phyloP scores from a whole-genome alignment of 2,888 invertebrate species.

The Eretmocerus hayati region DNA sequence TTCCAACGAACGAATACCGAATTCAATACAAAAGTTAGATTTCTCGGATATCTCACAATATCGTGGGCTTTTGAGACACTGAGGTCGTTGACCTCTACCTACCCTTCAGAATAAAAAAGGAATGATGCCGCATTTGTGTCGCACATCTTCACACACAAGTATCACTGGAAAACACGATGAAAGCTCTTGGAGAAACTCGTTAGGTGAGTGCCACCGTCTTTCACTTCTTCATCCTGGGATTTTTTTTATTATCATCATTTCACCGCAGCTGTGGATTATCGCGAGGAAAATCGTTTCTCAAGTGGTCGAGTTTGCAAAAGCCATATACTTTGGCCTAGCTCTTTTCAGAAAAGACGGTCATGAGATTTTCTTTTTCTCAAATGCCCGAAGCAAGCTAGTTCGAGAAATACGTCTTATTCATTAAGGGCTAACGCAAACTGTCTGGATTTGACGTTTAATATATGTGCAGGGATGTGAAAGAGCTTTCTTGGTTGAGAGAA shows the following conservation, averaged over 20 bases:
- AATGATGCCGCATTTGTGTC: too few relatives aligned
- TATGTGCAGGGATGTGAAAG: neutral
- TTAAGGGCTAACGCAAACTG: neutral
- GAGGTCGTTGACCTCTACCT: too few relatives aligned
- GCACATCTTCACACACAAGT: too few relatives aligned
- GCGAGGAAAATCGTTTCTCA: constrained; percentile 17
- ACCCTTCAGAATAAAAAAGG: too few relatives aligned
- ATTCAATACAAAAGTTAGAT: too few relatives aligned
- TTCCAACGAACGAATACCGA: too few relatives aligned
- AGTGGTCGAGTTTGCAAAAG: constrained; percentile 3
- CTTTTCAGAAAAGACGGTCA: neutral
- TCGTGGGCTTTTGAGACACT: too few relatives aligned
- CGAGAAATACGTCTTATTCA: neutral
- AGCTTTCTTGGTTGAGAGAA: too few relatives aligned
- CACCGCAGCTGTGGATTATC: constrained; percentile 9
- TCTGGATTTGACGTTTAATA: neutral
- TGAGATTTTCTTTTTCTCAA: neutral
- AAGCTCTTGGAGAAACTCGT: constrained; percentile 9
- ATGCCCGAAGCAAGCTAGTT: neutral
- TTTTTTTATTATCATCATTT: constrained; percentile 13
- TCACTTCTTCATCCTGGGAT: neutral
- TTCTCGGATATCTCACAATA: too few relatives aligned
- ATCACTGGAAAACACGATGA: too few relatives aligned
- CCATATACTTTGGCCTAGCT: too few relatives aligned
- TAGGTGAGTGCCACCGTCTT: neutral